Evolutionary conservation across 2,888 invertebrate species (phyloP).

Genomic region (Drosophila monieri): DNA sequence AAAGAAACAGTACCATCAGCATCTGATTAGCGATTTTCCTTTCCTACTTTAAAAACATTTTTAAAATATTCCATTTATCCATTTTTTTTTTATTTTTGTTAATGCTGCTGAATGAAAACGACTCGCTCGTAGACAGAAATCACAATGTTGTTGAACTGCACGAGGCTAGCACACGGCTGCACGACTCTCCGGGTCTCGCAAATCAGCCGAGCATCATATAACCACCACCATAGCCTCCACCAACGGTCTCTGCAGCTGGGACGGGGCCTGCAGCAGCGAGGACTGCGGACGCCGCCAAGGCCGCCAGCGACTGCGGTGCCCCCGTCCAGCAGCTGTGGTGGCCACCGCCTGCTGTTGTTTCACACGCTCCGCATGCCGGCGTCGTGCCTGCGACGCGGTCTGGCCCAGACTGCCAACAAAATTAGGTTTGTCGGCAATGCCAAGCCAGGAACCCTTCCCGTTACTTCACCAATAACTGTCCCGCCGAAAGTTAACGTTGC

Average conservation of each 20-base stretch:
- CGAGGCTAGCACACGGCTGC: constrained; percentile 54
- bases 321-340: neutral
- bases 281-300: neutral
- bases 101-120: constrained; percentile 18
- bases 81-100: constrained; percentile 8
- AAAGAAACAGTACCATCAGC: constrained; percentile 5
- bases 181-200: constrained; percentile 54
- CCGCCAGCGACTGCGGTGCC: neutral
- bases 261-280: constrained; percentile 1
- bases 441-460: constrained; percentile 4
- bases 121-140: constrained; percentile 20
- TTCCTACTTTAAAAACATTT: constrained; percentile 13
- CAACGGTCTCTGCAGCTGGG: neutral
- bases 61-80: constrained; percentile 2
- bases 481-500: neutral
- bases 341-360: constrained; percentile 10
- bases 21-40: constrained; percentile 3
- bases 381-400: constrained; percentile 35
- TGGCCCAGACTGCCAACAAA: constrained; percentile 22
- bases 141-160: constrained; percentile 65
- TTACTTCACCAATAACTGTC: neutral
- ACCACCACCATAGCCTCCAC: constrained; percentile 15
- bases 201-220: constrained; percentile 30
- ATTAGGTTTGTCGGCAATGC: constrained; percentile 10
- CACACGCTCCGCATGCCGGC: constrained; percentile 23